These are phyloP conservation scores for Microtus richardsoni DNA, from an alignment of 2,113 vertebrate species.

Conservation along the genomic window DNA sequence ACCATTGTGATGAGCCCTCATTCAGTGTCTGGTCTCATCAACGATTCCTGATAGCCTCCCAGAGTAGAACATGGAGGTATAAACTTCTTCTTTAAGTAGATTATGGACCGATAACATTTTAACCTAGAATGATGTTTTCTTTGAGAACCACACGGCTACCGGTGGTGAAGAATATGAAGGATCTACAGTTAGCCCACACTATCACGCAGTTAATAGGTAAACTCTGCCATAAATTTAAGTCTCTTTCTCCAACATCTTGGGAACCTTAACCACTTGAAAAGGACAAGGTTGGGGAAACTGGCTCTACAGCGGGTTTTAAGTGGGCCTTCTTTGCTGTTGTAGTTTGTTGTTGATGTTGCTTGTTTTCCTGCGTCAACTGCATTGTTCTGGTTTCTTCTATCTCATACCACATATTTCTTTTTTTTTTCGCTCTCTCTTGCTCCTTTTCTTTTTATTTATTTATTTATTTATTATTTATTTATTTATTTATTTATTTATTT, in stretches of 20 bases:
- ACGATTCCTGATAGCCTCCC: background rate
- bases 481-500: too few relatives aligned
- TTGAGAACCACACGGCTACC: background rate
- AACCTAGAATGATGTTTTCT: constrained; percentile 23
- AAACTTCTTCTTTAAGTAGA: constrained; percentile 45
- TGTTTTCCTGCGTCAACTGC: constrained; percentile 12
- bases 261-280: constrained; percentile 61
- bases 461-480: too few relatives aligned
- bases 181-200: constrained; percentile 13
- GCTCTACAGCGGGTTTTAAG: background rate
- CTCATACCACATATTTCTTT: background rate
- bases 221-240: constrained; percentile 65
- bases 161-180: background rate
- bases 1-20: background rate
- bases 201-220: constrained; percentile 64
- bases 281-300: constrained; percentile 35
- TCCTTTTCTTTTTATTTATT: too few relatives aligned
- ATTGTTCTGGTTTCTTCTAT: background rate
- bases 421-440: too few relatives aligned
- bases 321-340: background rate
- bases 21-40: background rate
- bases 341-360: background rate
- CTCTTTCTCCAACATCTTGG: constrained; percentile 67
- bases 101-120: constrained; percentile 25
- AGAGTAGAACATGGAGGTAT: background rate